Evolutionary conservation across 2,888 invertebrate species (phyloP), one percentile per base, ranked within the genome.

Genomic region (Chironomus tentans): DNA sequence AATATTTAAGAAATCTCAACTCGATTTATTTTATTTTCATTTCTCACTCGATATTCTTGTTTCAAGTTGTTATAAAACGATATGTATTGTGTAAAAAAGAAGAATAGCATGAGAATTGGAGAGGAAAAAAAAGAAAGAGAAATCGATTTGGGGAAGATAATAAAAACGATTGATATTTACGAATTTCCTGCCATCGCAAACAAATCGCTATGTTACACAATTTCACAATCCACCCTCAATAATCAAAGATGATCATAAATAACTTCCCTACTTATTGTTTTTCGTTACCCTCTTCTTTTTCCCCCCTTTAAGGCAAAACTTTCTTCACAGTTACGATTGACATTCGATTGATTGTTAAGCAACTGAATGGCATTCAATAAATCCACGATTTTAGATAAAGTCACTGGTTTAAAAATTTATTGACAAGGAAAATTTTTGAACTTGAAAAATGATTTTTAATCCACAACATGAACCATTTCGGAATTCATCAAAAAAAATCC

Each of bases 181-280:
- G 68, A 47, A 74, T 74, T 68, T 74, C 74, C 65, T 65, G 74
- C 68, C 47, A 15, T 48, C 12, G 65, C 65, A 22, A 68, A 46
- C 74, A 74, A 74, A 74, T 74, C 65, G 65, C 68, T 46, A 21
- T 65, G 65, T 74, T 68, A 70, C 62, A 56, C 15, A 56, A 21
- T 21, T 46, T 46, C 21, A 71, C 46, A 15, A 18, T 21, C 62
- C 28, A 50, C 21, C 21, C 28, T 18, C 61, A 24, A 62, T 61
- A 74, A 74, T 74, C 74, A 74, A 74, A 68, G 74, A 74, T 74
- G 65, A 68, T 74, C 74, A 65, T 74, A 74, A 74, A 74, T 74
- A 74, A 74, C 74, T 74, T 68, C 15, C 46, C 74, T 48, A 68
- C 62, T 74, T 74, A 68, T 74, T 74, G 65, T 74, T 21, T 74